Evolutionary conservation across 1,140 invertebrate species (phyloP).

Genomic region (Penaeus japonicus): DNA sequence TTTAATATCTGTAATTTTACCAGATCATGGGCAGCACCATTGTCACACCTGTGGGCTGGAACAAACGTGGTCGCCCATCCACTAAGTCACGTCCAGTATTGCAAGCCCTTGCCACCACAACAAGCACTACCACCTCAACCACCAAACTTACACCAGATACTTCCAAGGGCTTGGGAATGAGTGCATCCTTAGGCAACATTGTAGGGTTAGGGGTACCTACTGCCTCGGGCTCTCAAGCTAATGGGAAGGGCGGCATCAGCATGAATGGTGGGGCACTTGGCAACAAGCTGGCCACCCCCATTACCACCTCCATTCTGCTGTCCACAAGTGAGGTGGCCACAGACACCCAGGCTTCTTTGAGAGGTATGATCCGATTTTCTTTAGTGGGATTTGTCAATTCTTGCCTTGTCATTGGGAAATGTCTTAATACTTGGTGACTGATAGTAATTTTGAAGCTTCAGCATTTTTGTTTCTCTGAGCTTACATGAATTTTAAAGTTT

Average conservation of each 20-base stretch:
- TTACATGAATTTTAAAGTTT: no score
- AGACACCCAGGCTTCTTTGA: neutral
- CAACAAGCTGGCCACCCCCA: neutral
- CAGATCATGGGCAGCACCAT: conserved; percentile 45
- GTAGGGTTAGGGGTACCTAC: no score
- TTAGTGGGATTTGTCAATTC: neutral
- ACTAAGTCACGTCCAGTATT: conserved; percentile 6
- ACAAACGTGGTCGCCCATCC: conserved; percentile 24
- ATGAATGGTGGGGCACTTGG: no score
- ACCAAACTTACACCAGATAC: neutral
- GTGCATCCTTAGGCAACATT: no score
- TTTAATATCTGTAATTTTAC: no score
- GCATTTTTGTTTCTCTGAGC: no score
- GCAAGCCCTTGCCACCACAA: neutral
- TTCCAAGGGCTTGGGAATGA: neutral
- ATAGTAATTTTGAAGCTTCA: no score
- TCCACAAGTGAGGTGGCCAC: neutral
- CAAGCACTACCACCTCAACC: neutral
- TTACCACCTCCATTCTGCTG: conserved; percentile 20
- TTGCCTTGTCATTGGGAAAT: neutral
- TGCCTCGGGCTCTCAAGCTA: neutral
- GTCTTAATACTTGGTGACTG: no score
- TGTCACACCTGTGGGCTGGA: conserved; percentile 44
- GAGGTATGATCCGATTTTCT: neutral
- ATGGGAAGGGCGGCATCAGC: neutral